phyloP scores from a whole-genome alignment of 2,888 invertebrate species.

The Thymelicus acteon region DNA sequence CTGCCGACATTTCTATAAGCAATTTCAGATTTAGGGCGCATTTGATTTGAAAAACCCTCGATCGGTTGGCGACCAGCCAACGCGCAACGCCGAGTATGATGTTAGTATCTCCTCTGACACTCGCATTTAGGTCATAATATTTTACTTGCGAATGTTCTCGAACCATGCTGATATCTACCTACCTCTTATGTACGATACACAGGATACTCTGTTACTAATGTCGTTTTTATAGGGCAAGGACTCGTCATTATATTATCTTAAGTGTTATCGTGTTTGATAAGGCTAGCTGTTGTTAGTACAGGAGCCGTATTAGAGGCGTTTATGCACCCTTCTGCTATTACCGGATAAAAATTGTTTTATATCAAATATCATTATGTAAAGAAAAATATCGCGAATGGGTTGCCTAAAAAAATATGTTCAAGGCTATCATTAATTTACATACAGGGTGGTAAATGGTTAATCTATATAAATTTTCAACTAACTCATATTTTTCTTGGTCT shows the following conservation, averaged over 20 bases:
- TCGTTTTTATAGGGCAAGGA: neutral
- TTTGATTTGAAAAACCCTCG: conserved; percentile 45
- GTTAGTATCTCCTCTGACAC: conserved; percentile 45
- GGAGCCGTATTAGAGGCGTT: too few relatives aligned
- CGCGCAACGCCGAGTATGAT: conserved; percentile 44
- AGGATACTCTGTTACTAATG: neutral
- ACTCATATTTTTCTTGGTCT: too few relatives aligned
- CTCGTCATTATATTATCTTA: neutral
- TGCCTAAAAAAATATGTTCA: too few relatives aligned
- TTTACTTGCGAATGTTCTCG: conserved; percentile 42
- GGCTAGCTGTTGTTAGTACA: too few relatives aligned
- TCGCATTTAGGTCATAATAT: conserved; percentile 49
- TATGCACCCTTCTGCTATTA: too few relatives aligned
- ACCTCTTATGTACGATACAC: conserved; percentile 4
- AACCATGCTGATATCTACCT: neutral
- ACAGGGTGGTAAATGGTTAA: too few relatives aligned
- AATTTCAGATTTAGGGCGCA: conserved; percentile 48
- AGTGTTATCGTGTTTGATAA: neutral
- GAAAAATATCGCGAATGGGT: too few relatives aligned
- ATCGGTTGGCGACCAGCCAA: conserved; percentile 45
- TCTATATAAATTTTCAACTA: too few relatives aligned
- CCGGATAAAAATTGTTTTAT: too few relatives aligned
- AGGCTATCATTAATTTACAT: too few relatives aligned
- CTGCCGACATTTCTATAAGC: conserved; percentile 37
- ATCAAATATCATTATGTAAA: too few relatives aligned